These are phyloP conservation scores for Gonatopus flavifemur DNA, from an alignment of 1,140 invertebrate species.

Conservation along the genomic window DNA sequence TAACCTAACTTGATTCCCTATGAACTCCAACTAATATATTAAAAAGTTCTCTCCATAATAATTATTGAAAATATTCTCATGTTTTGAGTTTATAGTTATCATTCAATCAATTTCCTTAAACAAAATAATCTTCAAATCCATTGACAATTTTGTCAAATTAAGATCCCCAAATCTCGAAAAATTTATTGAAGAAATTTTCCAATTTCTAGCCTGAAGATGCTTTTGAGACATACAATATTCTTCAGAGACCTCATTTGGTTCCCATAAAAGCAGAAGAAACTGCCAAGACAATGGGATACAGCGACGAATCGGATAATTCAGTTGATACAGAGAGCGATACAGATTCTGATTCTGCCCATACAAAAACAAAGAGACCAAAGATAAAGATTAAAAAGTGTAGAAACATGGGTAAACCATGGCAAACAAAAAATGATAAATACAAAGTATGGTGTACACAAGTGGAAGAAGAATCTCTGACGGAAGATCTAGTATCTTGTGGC, in stretches of 20 bases:
- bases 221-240: slow-evolving; percentile 48
- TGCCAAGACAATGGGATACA: slow-evolving; percentile 43
- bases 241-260: slow-evolving; percentile 43
- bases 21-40: no score
- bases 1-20: slow-evolving; percentile 29
- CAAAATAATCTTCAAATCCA: no score
- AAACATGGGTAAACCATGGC: slow-evolving; percentile 31
- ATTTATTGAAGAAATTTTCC: no score
- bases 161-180: background rate
- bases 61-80: no score
- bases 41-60: no score
- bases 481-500: slow-evolving; percentile 63
- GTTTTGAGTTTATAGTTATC: no score
- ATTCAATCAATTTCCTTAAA: no score
- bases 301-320: slow-evolving; percentile 52
- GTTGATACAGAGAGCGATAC: slow-evolving; percentile 57
- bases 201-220: slow-evolving; percentile 40
- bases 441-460: slow-evolving; percentile 65
- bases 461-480: slow-evolving; percentile 65
- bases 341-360: slow-evolving; percentile 45
- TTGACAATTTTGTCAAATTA: no score
- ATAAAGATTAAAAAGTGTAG: slow-evolving; percentile 48
- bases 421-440: slow-evolving; percentile 57
- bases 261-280: slow-evolving; percentile 23
- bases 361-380: slow-evolving; percentile 45